Conservation (phyloP, 2,113 vertebrate species). For the Rhinolophus sinicus region DNA sequence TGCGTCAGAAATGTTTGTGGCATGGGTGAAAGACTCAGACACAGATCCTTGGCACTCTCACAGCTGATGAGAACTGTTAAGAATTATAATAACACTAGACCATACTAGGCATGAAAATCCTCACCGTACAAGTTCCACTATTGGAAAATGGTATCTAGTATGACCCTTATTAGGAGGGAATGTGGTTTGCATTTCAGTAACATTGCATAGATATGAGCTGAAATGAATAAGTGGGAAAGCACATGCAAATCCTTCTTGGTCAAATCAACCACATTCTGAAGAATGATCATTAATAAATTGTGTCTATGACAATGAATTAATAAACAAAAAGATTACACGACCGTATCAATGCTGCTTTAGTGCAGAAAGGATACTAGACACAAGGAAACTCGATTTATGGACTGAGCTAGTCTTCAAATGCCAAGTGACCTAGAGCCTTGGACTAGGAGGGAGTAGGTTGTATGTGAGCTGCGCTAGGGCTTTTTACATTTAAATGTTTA, state of each 20-base stretch:
- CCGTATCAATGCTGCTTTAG: background rate
- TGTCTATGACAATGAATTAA: background rate
- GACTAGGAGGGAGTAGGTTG: background rate
- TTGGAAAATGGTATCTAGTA: background rate
- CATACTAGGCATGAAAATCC: background rate
- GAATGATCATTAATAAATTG: background rate
- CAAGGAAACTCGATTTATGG: background rate
- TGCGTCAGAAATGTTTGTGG: background rate
- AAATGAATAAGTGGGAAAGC: background rate
- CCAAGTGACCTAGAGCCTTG: background rate
- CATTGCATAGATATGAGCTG: background rate
- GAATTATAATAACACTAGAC: background rate
- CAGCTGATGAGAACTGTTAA: background rate
- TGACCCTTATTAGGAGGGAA: background rate
- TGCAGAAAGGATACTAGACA: background rate
- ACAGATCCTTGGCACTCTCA: background rate
- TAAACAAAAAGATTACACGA: background rate
- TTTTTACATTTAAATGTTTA: background rate
- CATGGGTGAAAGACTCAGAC: background rate
- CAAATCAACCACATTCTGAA: conserved; percentile 1
- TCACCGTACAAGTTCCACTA: background rate
- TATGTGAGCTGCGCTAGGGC: background rate
- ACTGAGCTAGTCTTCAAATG: background rate
- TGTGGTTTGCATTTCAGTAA: background rate
- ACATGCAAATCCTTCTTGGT: background rate